Conservation (phyloP, 2,888 invertebrate species). For the Beris morrisii region DNA sequence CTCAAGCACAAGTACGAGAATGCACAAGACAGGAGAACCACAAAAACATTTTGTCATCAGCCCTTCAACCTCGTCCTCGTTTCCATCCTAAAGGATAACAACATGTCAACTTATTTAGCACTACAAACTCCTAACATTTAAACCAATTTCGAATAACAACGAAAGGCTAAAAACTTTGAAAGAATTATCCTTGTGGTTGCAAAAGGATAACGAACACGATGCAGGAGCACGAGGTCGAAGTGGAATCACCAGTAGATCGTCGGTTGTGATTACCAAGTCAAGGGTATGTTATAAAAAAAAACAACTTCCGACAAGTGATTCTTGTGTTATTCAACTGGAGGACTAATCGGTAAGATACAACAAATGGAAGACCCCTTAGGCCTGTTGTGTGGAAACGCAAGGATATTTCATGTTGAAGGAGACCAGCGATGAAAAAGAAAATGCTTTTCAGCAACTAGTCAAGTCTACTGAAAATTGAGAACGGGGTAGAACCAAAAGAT, state of each 20-base stretch:
- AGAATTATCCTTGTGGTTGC: conserved; percentile 25
- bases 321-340: neutral
- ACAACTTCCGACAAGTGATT: neutral
- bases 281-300: neutral
- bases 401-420: no score
- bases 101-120: conserved; percentile 34
- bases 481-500: no score
- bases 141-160: conserved; percentile 30
- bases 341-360: neutral
- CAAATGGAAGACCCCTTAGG: neutral
- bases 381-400: no score
- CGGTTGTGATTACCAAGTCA: no score
- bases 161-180: conserved; percentile 32
- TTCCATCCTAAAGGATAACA: conserved; percentile 11
- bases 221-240: no score
- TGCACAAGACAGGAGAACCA: neutral
- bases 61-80: neutral
- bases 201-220: neutral
- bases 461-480: no score
- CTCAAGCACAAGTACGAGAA: no score
- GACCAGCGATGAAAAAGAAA: no score
- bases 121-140: conserved; percentile 28
- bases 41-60: conserved; percentile 10
- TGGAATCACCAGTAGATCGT: no score
- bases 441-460: no score